Conservation (phyloP, 1,140 invertebrate genomes). For the Homalodisca vitripennis region DNA sequence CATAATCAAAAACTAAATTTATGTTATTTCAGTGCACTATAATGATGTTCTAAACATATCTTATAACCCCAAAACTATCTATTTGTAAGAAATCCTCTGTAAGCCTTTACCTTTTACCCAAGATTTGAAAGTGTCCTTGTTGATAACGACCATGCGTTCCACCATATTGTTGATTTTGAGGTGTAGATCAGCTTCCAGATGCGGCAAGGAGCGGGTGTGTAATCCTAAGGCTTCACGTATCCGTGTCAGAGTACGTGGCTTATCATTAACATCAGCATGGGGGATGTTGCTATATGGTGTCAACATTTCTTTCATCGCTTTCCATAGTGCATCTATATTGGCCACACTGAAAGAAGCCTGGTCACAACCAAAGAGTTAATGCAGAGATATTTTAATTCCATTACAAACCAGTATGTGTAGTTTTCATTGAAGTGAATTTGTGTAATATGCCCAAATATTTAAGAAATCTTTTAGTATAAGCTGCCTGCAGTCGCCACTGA, state of each 20-base stretch:
- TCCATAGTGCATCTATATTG: conserved; percentile 9
- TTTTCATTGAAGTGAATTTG: too few relatives aligned
- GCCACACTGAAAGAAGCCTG: conserved; percentile 4
- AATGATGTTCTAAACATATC: too few relatives aligned
- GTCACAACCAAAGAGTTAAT: neutral
- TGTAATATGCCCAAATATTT: too few relatives aligned
- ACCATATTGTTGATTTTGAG: conserved; percentile 11
- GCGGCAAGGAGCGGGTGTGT: neutral
- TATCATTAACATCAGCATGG: neutral
- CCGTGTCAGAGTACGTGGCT: neutral
- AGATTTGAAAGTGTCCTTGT: neutral
- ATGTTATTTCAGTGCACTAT: too few relatives aligned
- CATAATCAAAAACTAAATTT: too few relatives aligned
- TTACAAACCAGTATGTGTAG: too few relatives aligned
- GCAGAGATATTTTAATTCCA: too few relatives aligned
- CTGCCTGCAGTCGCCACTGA: too few relatives aligned
- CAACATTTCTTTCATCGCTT: neutral
- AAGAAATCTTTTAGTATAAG: too few relatives aligned
- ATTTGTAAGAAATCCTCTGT: too few relatives aligned
- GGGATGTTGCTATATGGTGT: neutral
- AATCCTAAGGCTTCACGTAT: neutral
- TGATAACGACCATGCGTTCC: neutral
- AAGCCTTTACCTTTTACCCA: neutral
- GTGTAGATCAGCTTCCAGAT: neutral
- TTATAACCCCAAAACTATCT: too few relatives aligned